Evolutionary conservation across 2,797 vertebrate genomes (phyloP).

Genomic region (Malurus leucopterus): DNA sequence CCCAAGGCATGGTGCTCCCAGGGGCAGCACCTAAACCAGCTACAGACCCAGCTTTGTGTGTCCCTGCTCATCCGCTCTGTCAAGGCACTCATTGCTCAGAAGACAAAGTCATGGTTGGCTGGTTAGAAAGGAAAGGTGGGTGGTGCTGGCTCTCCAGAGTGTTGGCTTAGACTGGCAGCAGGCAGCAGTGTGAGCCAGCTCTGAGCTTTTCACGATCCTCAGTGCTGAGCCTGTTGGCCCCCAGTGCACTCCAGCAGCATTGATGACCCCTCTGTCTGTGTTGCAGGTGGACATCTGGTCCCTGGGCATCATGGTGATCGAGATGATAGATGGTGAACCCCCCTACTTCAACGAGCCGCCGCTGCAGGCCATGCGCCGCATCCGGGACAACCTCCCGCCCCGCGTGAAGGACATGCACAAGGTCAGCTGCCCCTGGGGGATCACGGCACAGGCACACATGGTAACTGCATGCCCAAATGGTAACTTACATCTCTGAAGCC

Average conservation of each 20-base stretch:
- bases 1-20: neutral
- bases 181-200: neutral
- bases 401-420: slow-evolving; percentile 93
- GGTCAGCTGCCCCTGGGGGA: slow-evolving; percentile 60
- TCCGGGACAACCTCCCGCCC: slow-evolving; percentile 94
- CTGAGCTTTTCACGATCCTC: accelerated
- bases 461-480: accelerated
- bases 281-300: slow-evolving; percentile 98
- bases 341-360: slow-evolving; percentile 98
- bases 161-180: neutral
- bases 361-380: slow-evolving; percentile 97
- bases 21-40: neutral
- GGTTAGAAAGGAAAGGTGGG: neutral
- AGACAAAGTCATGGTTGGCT: neutral
- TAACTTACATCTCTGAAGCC: neutral
- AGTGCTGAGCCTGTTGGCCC: accelerated
- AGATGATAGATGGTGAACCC: slow-evolving; percentile 97
- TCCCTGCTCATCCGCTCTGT: neutral
- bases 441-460: accelerated
- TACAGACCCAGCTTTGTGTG: accelerated
- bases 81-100: neutral
- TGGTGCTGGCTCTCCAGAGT: neutral
- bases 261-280: neutral
- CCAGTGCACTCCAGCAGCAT: neutral
- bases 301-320: slow-evolving; percentile 97